Conservation (phyloP, 2,888 invertebrate genomes). For the Steinernema scapterisci region DNA sequence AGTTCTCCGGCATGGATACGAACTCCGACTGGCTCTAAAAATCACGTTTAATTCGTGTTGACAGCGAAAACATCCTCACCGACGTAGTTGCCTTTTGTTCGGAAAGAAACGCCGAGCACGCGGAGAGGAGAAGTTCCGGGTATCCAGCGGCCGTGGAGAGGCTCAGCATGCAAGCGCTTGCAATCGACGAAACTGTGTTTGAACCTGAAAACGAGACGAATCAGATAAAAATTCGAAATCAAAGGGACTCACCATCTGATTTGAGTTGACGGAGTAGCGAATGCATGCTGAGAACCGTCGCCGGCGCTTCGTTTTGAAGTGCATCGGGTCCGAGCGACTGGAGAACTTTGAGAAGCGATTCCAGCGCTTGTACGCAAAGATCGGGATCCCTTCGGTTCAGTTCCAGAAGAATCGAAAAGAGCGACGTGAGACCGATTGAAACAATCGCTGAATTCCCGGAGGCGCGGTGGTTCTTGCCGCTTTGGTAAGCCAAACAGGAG, state of each 20-base stretch:
- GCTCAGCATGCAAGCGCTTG: slow-evolving; percentile 88
- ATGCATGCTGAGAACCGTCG: slow-evolving; percentile 80
- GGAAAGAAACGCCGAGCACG: slow-evolving; percentile 46
- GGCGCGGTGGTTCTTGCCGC: not conserved
- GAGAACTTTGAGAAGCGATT: slow-evolving; percentile 85
- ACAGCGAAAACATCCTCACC: not conserved
- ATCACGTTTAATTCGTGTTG: no score
- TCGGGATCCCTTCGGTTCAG: slow-evolving; percentile 81
- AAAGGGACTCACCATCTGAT: slow-evolving; percentile 48
- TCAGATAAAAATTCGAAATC: no score
- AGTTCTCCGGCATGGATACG: slow-evolving; percentile 21
- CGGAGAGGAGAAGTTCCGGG: slow-evolving; percentile 55
- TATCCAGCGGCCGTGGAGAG: slow-evolving; percentile 90
- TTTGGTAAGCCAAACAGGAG: slow-evolving; percentile 6
- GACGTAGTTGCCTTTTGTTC: slow-evolving; percentile 38
- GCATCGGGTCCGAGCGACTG: slow-evolving; percentile 88
- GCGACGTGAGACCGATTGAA: slow-evolving; percentile 74
- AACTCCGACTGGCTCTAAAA: slow-evolving; percentile 1
- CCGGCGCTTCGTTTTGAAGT: slow-evolving; percentile 80
- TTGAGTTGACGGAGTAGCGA: slow-evolving; percentile 75
- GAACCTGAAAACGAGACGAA: slow-evolving; percentile 39
- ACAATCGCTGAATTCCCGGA: slow-evolving; percentile 59
- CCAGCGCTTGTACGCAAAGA: slow-evolving; percentile 84
- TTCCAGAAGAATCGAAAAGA: slow-evolving; percentile 88
- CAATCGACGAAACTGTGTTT: slow-evolving; percentile 78